These are phyloP conservation scores for Battus philenor DNA, from an alignment of 1,140 invertebrate species.

Conservation along the genomic window DNA sequence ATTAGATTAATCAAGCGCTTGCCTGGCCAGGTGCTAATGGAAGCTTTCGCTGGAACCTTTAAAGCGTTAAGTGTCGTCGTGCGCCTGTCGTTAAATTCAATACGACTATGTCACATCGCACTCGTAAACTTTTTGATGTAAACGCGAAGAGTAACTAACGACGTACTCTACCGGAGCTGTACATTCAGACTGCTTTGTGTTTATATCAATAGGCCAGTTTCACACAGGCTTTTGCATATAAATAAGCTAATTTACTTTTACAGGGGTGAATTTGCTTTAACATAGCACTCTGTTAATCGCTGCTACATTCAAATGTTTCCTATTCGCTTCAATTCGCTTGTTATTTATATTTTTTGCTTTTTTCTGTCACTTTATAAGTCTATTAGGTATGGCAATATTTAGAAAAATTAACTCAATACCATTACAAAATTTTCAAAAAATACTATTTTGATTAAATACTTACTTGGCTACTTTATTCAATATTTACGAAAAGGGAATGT, in stretches of 20 bases:
- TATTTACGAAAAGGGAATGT: too few relatives aligned
- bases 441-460: too few relatives aligned
- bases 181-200: slow-evolving; percentile 2
- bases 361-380: too few relatives aligned
- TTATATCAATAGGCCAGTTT: slow-evolving; percentile 12
- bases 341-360: too few relatives aligned
- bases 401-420: too few relatives aligned
- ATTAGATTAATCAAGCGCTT: slow-evolving; percentile 65
- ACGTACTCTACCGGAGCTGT: background rate
- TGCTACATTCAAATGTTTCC: background rate
- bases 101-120: slow-evolving; percentile 18
- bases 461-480: too few relatives aligned
- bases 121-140: slow-evolving; percentile 15
- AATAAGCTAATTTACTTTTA: slow-evolving; percentile 8
- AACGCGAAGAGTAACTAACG: slow-evolving; percentile 7
- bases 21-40: slow-evolving; percentile 60
- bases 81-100: slow-evolving; percentile 23
- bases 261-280: slow-evolving; percentile 4
- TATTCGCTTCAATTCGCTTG: background rate
- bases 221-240: slow-evolving; percentile 7
- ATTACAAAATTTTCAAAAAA: too few relatives aligned
- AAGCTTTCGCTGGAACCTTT: slow-evolving; percentile 44
- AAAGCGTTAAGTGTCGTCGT: slow-evolving; percentile 39
- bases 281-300: background rate
- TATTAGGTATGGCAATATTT: too few relatives aligned